Evolutionary conservation across 2,888 invertebrate genomes (phyloP).

Genomic region (Diaperis boleti): DNA sequence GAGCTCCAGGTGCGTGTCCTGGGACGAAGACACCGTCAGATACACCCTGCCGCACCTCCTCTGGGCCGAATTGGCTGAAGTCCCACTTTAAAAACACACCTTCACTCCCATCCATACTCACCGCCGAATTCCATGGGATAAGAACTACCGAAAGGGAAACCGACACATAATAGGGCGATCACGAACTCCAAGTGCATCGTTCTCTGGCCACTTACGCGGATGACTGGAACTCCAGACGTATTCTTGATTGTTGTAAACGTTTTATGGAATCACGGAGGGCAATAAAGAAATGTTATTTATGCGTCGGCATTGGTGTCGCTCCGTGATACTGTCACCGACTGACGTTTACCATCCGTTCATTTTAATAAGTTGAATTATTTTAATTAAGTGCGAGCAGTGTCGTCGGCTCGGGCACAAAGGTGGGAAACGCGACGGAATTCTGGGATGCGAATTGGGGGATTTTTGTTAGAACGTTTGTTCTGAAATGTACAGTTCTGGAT

Average conservation of each 20-base stretch:
- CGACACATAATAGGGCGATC: constrained; percentile 12
- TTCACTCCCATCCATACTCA: too few relatives aligned
- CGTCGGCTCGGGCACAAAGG: constrained; percentile 22
- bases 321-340: constrained; percentile 29
- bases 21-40: constrained; percentile 68
- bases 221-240: background rate
- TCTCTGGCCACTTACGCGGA: background rate
- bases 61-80: constrained; percentile 16
- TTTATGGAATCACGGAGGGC: constrained; percentile 6
- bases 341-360: constrained; percentile 39
- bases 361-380: constrained; percentile 36
- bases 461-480: too few relatives aligned
- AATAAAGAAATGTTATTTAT: constrained; percentile 17
- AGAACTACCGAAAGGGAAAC: constrained; percentile 5
- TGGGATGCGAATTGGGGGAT: background rate
- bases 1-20: constrained; percentile 68
- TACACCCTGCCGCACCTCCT: constrained; percentile 66
- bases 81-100: background rate
- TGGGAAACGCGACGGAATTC: background rate
- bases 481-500: too few relatives aligned
- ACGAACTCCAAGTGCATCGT: constrained; percentile 11
- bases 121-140: constrained; percentile 26
- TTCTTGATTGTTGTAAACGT: background rate
- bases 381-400: constrained; percentile 35
- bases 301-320: constrained; percentile 21